Base-by-base conservation (phyloP, 1,140 invertebrate species). In the Aradophagus sp. region DNA sequence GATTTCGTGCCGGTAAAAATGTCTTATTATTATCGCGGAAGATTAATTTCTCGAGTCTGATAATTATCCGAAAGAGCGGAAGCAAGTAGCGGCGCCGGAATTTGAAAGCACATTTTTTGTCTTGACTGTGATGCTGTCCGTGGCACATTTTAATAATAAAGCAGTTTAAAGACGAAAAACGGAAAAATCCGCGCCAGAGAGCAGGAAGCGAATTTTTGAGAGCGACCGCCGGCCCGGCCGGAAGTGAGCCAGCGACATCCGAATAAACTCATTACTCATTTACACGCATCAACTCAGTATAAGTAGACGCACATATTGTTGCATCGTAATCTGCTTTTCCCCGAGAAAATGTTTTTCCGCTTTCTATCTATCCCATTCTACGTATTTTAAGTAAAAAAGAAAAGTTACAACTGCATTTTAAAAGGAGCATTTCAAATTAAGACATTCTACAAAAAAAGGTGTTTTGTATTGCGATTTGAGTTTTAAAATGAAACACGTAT, bases 171-270 rank as follows among this genome's bases (percentile, higher is more conserved):
- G 73, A 75, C 63, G 77, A 63, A 68, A 67, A 45, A 38, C 52
- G 53, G 50, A 72, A 77, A 79, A 77, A 78, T 73, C 58, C 63
- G 74, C 70, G 58, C 15, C 36, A 48, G 48, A 70, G 65, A 73
- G 70, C 53, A 73, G 74, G 78, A 79, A 78, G 72, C 45, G 69
- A 74, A 48, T 68, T 72, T 75, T 75, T 67, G 41, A 68, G 67
- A 38, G 56, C 58, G 47, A 48, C 35, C 38, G 42, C 31, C 32
- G 45, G 73, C 34, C 62, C 45, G 67, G 42, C 80, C 58, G 81
- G 80, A 82, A 84, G 82, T 81, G 77, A 79, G 73, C 71, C 48
- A 76, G 77, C 78, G 75, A 77, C 77, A 78, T 74, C 35, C 62
- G 74, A 68, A 74, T 74, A 71, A 67, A 75, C 75, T 79, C 76